A percentile compares a stretch with the other conserved stretches of the same genome.
These are phyloP conservation scores for Poecilus cupreus DNA, from an alignment of 2,888 invertebrate species.

Conservation along the genomic window DNA sequence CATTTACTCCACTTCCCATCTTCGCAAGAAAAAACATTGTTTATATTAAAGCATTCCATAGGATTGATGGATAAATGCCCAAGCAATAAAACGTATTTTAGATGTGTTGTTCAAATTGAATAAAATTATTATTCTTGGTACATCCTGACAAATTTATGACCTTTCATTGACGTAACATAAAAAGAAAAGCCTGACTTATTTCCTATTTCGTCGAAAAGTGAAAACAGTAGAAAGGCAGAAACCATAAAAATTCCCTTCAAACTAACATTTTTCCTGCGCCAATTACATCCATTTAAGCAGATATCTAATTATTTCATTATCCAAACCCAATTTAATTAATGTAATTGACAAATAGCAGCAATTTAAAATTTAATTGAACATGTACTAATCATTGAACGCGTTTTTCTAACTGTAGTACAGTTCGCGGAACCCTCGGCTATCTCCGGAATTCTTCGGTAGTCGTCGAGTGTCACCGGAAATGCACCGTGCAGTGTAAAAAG, in stretches of 20 bases:
- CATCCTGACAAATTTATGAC: background rate
- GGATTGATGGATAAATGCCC: too few relatives aligned
- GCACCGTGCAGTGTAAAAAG: slow-evolving; percentile 8
- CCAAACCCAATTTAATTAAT: slow-evolving; percentile 45
- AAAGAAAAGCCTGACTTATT: slow-evolving; percentile 31
- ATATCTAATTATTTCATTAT: slow-evolving; percentile 52
- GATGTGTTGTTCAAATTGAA: too few relatives aligned
- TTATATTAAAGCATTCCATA: too few relatives aligned
- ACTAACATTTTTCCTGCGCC: slow-evolving; percentile 30
- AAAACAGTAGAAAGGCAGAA: slow-evolving; percentile 28
- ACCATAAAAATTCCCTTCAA: slow-evolving; percentile 32
- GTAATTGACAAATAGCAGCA: slow-evolving; percentile 48
- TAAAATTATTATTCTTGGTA: slow-evolving; percentile 9
- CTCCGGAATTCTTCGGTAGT: background rate
- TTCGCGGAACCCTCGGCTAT: background rate
- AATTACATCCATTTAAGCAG: slow-evolving; percentile 44
- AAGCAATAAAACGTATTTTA: too few relatives aligned
- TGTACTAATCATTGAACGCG: background rate
- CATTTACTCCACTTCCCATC: too few relatives aligned
- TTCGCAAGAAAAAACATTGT: too few relatives aligned
- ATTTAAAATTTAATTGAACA: slow-evolving; percentile 39
- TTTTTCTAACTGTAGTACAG: slow-evolving; percentile 1
- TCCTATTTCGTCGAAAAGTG: slow-evolving; percentile 35
- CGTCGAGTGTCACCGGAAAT: slow-evolving; percentile 19
- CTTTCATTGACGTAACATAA: slow-evolving; percentile 26